Evolutionary conservation across 2,113 vertebrate species (phyloP).

Genomic region (Vidua chalybeata): DNA sequence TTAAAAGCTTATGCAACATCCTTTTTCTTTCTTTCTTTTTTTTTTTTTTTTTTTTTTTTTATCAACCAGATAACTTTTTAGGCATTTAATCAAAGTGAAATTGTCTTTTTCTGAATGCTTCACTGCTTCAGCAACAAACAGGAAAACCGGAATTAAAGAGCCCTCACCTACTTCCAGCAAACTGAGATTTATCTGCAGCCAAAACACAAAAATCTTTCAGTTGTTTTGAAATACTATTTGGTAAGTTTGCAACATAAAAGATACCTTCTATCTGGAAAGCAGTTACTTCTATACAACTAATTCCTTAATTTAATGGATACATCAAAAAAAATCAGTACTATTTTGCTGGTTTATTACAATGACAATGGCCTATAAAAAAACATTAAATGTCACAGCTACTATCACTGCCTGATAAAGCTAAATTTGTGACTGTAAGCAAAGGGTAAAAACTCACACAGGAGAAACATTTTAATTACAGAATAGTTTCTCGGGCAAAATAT

Average conservation of each 20-base stretch:
- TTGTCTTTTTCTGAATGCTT: constrained; percentile 41
- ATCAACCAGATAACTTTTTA: constrained; percentile 58
- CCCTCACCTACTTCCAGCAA: constrained; percentile 12
- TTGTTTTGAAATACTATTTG: background rate
- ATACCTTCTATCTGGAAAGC: background rate
- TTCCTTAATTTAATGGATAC: background rate
- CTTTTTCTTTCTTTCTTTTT: background rate
- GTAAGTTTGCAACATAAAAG: background rate
- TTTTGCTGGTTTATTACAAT: background rate
- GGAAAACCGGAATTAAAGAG: constrained; percentile 34
- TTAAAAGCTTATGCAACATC: constrained; percentile 65
- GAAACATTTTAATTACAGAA: background rate
- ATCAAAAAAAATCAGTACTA: background rate
- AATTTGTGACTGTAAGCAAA: background rate
- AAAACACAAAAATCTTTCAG: background rate
- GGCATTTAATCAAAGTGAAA: constrained; percentile 61
- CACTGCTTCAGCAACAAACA: constrained; percentile 41
- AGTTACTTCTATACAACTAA: background rate
- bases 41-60: background rate
- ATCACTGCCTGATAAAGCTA: background rate
- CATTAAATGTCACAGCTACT: background rate
- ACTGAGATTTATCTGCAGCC: background rate
- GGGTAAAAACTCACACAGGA: background rate
- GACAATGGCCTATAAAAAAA: background rate
- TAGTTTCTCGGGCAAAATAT: background rate